Conservation (phyloP, 1,140 invertebrate species). For the Anastrepha ludens region DNA sequence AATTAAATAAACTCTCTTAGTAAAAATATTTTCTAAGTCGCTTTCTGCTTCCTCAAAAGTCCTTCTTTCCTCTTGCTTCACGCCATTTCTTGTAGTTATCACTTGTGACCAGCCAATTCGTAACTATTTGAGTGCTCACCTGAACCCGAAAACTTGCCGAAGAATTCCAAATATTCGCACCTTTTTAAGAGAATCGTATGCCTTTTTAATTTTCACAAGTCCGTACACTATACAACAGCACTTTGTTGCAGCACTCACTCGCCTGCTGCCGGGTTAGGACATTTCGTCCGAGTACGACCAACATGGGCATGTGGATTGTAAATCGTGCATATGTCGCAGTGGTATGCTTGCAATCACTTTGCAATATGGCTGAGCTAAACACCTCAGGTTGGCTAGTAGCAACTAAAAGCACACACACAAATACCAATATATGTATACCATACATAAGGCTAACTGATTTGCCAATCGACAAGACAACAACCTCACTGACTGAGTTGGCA, state of each 20-base stretch:
- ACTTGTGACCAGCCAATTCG: too few species aligned
- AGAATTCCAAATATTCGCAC: conserved; percentile 8
- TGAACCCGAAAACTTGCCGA: neutral
- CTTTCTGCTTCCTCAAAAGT: too few species aligned
- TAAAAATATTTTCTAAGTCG: too few species aligned
- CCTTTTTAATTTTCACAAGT: neutral
- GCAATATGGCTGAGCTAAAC: neutral
- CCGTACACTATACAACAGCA: neutral
- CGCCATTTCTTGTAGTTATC: too few species aligned
- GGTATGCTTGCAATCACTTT: neutral
- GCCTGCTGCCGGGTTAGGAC: neutral
- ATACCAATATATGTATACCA: neutral
- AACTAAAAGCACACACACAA: neutral
- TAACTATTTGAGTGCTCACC: neutral
- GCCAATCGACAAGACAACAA: neutral
- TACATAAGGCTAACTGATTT: neutral
- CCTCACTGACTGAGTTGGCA: neutral
- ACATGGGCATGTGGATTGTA: conserved; percentile 5
- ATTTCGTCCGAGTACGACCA: neutral
- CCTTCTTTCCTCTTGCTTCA: too few species aligned
- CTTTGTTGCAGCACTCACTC: neutral
- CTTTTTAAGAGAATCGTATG: neutral
- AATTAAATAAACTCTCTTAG: too few species aligned
- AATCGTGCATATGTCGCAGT: neutral
- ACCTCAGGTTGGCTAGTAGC: neutral